These are phyloP conservation scores for Tipula unca DNA, from an alignment of 2,888 invertebrate genomes.

Conservation along the genomic window DNA sequence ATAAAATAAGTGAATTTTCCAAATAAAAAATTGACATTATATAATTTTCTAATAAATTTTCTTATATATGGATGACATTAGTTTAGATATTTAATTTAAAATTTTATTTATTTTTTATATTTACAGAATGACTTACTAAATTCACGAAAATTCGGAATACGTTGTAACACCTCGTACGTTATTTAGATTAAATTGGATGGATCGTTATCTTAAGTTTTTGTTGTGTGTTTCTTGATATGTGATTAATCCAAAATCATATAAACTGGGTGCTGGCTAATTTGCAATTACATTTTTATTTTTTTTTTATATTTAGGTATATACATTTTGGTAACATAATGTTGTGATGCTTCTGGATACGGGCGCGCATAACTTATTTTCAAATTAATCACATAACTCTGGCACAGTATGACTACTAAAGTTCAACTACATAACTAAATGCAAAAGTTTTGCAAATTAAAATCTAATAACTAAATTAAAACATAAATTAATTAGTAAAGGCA, in stretches of 20 bases:
- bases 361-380: neutral
- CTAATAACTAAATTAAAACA: neutral
- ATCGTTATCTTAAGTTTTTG: neutral
- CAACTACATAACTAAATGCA: neutral
- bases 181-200: neutral
- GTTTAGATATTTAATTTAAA: neutral
- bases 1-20: neutral
- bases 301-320: neutral
- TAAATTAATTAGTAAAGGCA: neutral
- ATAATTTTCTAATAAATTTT: neutral
- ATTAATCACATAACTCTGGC: neutral
- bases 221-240: neutral
- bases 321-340: neutral
- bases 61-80: neutral
- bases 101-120: neutral
- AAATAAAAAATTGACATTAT: neutral
- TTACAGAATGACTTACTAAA: neutral
- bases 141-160: neutral
- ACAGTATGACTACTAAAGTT: neutral
- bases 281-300: neutral
- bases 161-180: neutral
- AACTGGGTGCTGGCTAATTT: neutral
- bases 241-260: neutral
- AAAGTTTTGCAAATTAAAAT: neutral
- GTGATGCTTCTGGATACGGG: neutral